Base-by-base conservation (phyloP, 2,888 invertebrate genomes). In the Plusia festucae region DNA sequence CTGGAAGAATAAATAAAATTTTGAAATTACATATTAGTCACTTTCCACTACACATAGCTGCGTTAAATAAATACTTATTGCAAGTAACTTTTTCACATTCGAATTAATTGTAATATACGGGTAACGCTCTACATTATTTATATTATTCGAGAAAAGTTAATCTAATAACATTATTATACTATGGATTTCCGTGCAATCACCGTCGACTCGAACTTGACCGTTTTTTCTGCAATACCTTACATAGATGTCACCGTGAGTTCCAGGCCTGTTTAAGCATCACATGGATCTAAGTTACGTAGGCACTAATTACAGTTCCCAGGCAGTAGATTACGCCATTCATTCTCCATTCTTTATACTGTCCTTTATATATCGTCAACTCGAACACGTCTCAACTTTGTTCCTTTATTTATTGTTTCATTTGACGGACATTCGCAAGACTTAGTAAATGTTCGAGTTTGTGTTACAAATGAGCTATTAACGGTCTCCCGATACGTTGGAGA, bases 401-500 rank as follows among this genome's bases (percentile, higher is more conserved):
- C 46, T 16, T 56, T 56, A 66, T 46, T 49, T 51, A 40, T 40
- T 55, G 51, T 30, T 49, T 5, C 40, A 60, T 60, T 54, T 60
- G 7, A n/a, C 4, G 18, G 57, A 59, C 4, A 32, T 57, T 60
- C n/a, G 34, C 30, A 20, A 51, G 32, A 34, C 68, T 27, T 46
- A 55, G 22, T 3, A 22, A 53, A 24, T 13, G 24, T 49, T 20
- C 46, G 51, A 30, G 30, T 11, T 18, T n/a, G 27, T 70, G 53
- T 54, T 55, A 67, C 60, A 66, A 72, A 66, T 65, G 58, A 58
- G 34, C 44, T 16, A 56, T 68, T 65, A 75, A 53, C 60, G 69
- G 62, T 53, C 46, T 49, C 34, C 22, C 13, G 53, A 60, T 61
- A 72, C 27, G 44, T 46, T 53, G 40, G 49, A 63, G 60, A 54